A percentile compares a stretch with the other conserved stretches of the same genome.
Evolutionary conservation across 2,888 invertebrate species (phyloP).

Genomic region (Agrochola macilenta): DNA sequence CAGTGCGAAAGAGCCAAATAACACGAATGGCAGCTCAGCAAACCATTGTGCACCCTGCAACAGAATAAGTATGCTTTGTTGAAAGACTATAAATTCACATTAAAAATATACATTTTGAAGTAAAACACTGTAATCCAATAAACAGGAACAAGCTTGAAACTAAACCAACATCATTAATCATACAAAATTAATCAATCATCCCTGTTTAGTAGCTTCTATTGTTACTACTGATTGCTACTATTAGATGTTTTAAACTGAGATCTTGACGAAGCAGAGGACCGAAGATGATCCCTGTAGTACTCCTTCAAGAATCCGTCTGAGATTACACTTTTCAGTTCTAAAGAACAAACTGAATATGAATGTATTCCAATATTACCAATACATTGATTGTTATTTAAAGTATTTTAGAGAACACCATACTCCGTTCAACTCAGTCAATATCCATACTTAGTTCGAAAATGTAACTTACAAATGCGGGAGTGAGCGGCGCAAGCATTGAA

Average conservation of each 20-base stretch:
- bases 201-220: background rate
- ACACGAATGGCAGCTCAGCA: conserved; percentile 86
- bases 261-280: background rate
- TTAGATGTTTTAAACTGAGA: background rate
- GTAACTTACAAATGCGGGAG: too few relatives aligned
- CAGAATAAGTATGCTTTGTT: too few relatives aligned
- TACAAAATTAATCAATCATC: background rate
- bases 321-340: too few relatives aligned
- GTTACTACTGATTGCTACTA: background rate
- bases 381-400: too few relatives aligned
- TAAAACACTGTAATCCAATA: background rate
- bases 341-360: too few relatives aligned
- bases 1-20: conserved; percentile 89
- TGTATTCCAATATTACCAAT: too few relatives aligned
- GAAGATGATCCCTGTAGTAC: background rate
- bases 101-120: background rate
- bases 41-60: conserved; percentile 78
- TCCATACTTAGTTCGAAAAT: too few relatives aligned
- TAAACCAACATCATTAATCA: background rate
- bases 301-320: too few relatives aligned
- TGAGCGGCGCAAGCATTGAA: too few relatives aligned
- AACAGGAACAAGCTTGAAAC: background rate
- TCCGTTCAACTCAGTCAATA: too few relatives aligned
- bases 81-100: background rate
- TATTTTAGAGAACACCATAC: too few relatives aligned